Evolutionary conservation across 2,113 vertebrate genomes (phyloP).

Genomic region (Ictalurus punctatus): DNA sequence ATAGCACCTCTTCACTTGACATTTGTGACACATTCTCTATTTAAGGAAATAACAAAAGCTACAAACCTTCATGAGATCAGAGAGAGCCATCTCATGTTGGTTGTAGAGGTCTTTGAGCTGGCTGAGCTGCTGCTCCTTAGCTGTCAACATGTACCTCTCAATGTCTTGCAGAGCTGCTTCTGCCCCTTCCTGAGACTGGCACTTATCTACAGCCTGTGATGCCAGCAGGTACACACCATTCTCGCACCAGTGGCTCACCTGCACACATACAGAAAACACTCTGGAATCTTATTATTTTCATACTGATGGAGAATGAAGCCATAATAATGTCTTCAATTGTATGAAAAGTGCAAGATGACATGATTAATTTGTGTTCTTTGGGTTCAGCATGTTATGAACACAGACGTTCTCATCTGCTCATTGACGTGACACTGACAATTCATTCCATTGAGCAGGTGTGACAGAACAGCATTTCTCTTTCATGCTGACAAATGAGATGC

Average conservation of each 20-base stretch:
- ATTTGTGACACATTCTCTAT: neutral
- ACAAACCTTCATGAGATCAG: slow-evolving; percentile 82
- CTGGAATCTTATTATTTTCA: neutral
- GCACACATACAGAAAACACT: slow-evolving; percentile 38
- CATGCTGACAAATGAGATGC: neutral
- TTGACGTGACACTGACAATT: neutral
- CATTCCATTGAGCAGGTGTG: neutral
- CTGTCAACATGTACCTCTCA: slow-evolving; percentile 80
- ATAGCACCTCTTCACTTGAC: neutral
- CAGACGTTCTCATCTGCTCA: neutral
- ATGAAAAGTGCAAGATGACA: neutral
- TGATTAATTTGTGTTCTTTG: neutral
- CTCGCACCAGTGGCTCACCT: slow-evolving; percentile 94
- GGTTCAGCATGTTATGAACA: neutral
- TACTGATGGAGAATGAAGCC: neutral
- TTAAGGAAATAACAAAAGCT: neutral
- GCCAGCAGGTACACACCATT: slow-evolving; percentile 91
- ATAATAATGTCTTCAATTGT: neutral
- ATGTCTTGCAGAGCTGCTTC: slow-evolving; percentile 88
- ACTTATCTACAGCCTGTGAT: slow-evolving; percentile 94
- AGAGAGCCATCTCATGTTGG: slow-evolving; percentile 86
- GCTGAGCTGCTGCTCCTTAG: slow-evolving; percentile 79
- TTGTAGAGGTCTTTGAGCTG: slow-evolving; percentile 84
- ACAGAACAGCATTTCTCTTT: neutral
- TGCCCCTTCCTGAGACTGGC: slow-evolving; percentile 93